A percentile compares a stretch with the other conserved stretches of the same genome.
phyloP scores from a whole-genome alignment of 2,888 invertebrate species.

The Lobophora halterata region DNA sequence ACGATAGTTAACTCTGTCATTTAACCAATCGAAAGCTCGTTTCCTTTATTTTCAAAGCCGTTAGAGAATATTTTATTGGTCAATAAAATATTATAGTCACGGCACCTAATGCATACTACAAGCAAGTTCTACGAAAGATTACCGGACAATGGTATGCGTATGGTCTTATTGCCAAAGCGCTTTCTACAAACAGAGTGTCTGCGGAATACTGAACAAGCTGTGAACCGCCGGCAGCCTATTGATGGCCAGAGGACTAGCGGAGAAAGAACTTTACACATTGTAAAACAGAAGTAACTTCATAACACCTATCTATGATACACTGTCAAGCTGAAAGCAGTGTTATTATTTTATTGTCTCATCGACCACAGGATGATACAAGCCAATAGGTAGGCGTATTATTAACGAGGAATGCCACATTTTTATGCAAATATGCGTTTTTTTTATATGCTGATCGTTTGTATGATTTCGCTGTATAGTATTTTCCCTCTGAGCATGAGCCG shows the following conservation, averaged over 20 bases:
- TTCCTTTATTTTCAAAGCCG: slow-evolving; percentile 27
- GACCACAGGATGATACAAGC: too few species aligned
- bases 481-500: slow-evolving; percentile 3
- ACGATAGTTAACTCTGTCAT: slow-evolving; percentile 13
- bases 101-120: slow-evolving; percentile 65
- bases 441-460: too few species aligned
- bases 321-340: too few species aligned
- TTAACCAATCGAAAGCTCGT: slow-evolving; percentile 24
- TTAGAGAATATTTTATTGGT: slow-evolving; percentile 29
- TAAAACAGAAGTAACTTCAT: too few species aligned
- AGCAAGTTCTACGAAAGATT: slow-evolving; percentile 75
- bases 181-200: slow-evolving; percentile 71
- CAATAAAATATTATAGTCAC: slow-evolving; percentile 58
- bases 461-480: slow-evolving; percentile 7
- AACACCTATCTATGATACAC: too few species aligned
- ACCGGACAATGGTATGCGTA: slow-evolving; percentile 71
- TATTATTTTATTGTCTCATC: too few species aligned
- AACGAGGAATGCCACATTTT: too few species aligned
- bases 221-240: slow-evolving; percentile 43
- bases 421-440: too few species aligned
- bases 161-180: slow-evolving; percentile 76
- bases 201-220: slow-evolving; percentile 61
- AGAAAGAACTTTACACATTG: too few species aligned
- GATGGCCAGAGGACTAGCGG: slow-evolving; percentile 34
- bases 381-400: too few species aligned